Percentiles rank a stretch among this genome's conserved stretches.
phyloP scores from a whole-genome alignment of 2,888 invertebrate species.

The Stenotaenia linearis region DNA sequence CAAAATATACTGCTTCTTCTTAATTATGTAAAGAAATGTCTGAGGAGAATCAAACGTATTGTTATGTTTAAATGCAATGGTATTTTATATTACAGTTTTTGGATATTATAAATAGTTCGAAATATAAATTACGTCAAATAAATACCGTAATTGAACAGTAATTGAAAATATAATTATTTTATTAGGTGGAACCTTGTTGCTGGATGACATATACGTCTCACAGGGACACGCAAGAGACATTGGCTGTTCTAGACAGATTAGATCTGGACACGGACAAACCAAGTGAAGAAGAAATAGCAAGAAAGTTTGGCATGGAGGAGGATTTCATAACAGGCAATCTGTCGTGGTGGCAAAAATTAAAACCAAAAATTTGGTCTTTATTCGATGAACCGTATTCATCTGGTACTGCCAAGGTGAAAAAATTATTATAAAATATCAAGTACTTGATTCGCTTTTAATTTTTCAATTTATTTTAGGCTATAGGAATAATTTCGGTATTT shows the following conservation, averaged over 20 bases:
- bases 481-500: constrained; percentile 96
- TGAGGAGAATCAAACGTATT: no score
- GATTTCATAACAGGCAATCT: constrained; percentile 84
- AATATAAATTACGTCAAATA: no score
- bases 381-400: constrained; percentile 99
- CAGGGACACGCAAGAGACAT: constrained; percentile 96
- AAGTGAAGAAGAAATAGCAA: constrained; percentile 93
- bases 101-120: no score
- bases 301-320: constrained; percentile 94
- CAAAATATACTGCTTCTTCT: no score
- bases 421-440: no score
- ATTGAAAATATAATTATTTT: background rate
- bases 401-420: constrained; percentile 82
- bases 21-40: no score
- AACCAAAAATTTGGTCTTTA: constrained; percentile 96
- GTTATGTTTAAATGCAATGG: no score
- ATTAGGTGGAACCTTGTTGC: constrained; percentile 88
- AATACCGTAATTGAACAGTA: no score
- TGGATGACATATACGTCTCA: constrained; percentile 98
- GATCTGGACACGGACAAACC: constrained; percentile 98
- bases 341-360: constrained; percentile 94
- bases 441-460: background rate
- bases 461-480: constrained; percentile 65
- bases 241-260: constrained; percentile 92
- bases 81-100: no score